Conservation (phyloP, 2,888 invertebrate genomes). For the Eilema caniola region DNA sequence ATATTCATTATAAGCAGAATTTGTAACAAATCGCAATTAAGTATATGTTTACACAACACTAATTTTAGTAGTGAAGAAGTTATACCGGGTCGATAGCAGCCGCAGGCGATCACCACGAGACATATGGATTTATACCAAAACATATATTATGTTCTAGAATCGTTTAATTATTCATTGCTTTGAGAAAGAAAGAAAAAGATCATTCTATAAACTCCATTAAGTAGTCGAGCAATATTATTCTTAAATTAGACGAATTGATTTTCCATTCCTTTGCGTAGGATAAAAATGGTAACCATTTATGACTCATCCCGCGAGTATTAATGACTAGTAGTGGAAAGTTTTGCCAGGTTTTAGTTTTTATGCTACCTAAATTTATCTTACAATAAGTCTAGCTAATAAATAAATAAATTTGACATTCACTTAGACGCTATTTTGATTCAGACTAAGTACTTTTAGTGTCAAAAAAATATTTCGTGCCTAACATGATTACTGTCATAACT, state of each 20-base stretch:
- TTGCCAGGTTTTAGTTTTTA: neutral
- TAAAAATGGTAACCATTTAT: neutral
- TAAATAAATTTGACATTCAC: no score
- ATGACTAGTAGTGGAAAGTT: neutral
- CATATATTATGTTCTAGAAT: constrained; percentile 61
- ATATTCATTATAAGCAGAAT: constrained; percentile 61
- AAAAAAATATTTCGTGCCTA: no score
- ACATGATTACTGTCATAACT: no score
- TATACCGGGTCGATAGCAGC: constrained; percentile 55
- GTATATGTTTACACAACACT: constrained; percentile 72
- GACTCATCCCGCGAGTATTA: neutral
- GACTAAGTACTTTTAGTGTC: no score
- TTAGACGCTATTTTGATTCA: no score
- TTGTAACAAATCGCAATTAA: constrained; percentile 71
- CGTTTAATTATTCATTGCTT: constrained; percentile 57
- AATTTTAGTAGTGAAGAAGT: constrained; percentile 59
- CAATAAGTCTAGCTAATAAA: neutral
- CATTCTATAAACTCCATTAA: neutral
- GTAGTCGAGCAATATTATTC: neutral
- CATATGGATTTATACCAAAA: constrained; percentile 60
- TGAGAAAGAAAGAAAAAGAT: neutral
- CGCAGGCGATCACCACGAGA: constrained; percentile 56
- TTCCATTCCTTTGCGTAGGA: neutral
- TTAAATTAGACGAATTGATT: constrained; percentile 5
- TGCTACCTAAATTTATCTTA: no score